A percentile compares a stretch with the other conserved stretches of the same genome.
phyloP scores from a whole-genome alignment of 53 echinoderm and acorn worm species.

The Arbacia lixula region DNA sequence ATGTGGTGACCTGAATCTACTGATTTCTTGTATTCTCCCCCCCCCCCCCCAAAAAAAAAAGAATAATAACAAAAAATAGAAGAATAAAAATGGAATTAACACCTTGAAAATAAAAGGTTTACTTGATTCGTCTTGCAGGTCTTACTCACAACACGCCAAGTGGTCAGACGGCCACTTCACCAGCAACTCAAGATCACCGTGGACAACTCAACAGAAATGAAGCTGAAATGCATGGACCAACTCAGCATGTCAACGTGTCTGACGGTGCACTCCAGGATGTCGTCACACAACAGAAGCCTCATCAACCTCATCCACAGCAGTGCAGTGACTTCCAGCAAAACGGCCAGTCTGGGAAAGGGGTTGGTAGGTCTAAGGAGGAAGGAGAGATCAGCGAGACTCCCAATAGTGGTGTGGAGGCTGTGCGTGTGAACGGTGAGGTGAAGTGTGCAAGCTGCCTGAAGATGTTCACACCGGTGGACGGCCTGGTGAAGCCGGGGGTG shows the following conservation, averaged over 20 bases:
- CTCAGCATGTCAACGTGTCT: not conserved
- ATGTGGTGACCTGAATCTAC: too few relatives aligned
- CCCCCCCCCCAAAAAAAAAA: too few relatives aligned
- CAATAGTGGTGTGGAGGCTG: conserved; percentile 5
- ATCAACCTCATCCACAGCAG: too few relatives aligned
- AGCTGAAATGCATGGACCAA: not conserved
- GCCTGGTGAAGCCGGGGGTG: not conserved
- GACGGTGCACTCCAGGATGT: too few relatives aligned
- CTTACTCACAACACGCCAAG: too few relatives aligned
- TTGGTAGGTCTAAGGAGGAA: conserved; percentile 32
- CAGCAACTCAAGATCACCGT: not conserved
- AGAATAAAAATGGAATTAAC: too few relatives aligned
- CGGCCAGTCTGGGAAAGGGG: not conserved
- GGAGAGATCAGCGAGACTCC: not conserved
- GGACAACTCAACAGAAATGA: not conserved
- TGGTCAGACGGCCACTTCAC: not conserved
- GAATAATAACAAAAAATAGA: too few relatives aligned
- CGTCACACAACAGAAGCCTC: too few relatives aligned
- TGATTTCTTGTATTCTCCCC: too few relatives aligned
- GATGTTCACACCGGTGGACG: not conserved
- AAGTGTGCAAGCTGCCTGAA: conserved; percentile 45
- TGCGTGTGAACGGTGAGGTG: not conserved
- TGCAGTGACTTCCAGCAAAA: not conserved
- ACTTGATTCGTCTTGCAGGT: too few relatives aligned
- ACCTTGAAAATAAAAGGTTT: too few relatives aligned